phyloP scores from a whole-genome alignment of 2,113 vertebrate species.

The Tragulus kanchil region DNA sequence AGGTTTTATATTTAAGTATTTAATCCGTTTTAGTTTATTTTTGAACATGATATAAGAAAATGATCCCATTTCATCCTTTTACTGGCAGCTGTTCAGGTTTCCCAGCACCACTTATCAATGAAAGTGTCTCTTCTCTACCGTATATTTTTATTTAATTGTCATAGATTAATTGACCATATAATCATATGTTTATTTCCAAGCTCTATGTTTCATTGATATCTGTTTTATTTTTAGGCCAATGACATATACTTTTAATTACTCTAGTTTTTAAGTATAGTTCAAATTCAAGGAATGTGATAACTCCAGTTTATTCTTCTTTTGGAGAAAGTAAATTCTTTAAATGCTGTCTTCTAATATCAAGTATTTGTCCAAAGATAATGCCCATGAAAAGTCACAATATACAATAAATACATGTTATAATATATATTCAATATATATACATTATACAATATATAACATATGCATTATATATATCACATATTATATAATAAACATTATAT shows the following conservation, averaged over 20 bases:
- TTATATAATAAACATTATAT: too few species aligned
- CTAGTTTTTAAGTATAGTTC: not conserved
- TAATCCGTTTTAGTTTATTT: not conserved
- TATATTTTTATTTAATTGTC: not conserved
- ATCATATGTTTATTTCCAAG: not conserved
- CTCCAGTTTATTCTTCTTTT: not conserved
- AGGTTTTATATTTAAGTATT: not conserved
- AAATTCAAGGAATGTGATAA: not conserved
- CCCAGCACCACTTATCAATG: not conserved
- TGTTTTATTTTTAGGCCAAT: not conserved
- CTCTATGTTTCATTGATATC: not conserved
- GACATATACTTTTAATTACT: not conserved
- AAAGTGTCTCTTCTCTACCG: not conserved
- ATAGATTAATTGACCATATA: not conserved
- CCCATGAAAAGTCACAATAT: not conserved
- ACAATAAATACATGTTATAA: too few species aligned
- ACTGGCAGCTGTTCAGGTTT: not conserved
- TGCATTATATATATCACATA: too few species aligned
- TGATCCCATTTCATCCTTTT: not conserved
- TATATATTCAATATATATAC: too few species aligned
- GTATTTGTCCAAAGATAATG: not conserved
- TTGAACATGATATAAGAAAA: not conserved
- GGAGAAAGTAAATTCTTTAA: slow-evolving; percentile 4
- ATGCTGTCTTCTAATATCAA: not conserved
- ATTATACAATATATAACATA: too few species aligned